Conservation (phyloP, 2,888 invertebrate genomes). For the Apotomis turbidana region DNA sequence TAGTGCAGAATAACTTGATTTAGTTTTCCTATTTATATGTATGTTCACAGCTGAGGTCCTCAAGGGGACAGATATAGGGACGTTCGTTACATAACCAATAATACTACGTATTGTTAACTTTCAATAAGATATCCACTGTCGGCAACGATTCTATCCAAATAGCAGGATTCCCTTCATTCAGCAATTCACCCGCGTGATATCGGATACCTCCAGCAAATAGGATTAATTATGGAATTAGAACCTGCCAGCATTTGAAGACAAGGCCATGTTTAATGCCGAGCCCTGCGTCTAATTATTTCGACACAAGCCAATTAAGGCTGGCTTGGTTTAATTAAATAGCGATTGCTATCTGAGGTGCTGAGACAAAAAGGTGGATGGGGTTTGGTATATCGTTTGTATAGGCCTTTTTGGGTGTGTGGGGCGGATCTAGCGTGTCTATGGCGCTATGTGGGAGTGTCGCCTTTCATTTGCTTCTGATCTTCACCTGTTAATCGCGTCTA, state of each 20-base stretch:
- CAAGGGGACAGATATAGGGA: neutral
- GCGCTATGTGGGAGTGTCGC: constrained; percentile 3
- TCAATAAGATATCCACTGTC: neutral
- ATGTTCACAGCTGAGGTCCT: neutral
- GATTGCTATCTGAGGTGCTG: constrained; percentile 54
- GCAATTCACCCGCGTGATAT: neutral
- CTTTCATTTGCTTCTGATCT: constrained; percentile 5
- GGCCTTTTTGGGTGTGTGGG: constrained; percentile 35
- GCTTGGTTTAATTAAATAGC: constrained; percentile 60
- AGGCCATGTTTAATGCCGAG: constrained; percentile 41
- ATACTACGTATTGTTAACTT: neutral
- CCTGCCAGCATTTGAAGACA: constrained; percentile 22
- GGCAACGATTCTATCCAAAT: neutral
- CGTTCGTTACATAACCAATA: neutral
- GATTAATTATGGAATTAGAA: constrained; percentile 36
- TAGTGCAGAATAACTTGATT: no score
- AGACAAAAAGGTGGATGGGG: constrained; percentile 2
- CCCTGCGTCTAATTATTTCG: constrained; percentile 57
- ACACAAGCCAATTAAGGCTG: constrained; percentile 60
- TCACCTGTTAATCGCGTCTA: constrained; percentile 9
- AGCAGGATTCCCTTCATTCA: neutral
- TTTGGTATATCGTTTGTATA: constrained; percentile 35
- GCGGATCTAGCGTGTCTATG: constrained; percentile 4
- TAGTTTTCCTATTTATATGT: no score
- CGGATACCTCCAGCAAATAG: constrained; percentile 13